phyloP scores from a whole-genome alignment of 2,113 vertebrate genomes.

The Neoarius graeffei region DNA sequence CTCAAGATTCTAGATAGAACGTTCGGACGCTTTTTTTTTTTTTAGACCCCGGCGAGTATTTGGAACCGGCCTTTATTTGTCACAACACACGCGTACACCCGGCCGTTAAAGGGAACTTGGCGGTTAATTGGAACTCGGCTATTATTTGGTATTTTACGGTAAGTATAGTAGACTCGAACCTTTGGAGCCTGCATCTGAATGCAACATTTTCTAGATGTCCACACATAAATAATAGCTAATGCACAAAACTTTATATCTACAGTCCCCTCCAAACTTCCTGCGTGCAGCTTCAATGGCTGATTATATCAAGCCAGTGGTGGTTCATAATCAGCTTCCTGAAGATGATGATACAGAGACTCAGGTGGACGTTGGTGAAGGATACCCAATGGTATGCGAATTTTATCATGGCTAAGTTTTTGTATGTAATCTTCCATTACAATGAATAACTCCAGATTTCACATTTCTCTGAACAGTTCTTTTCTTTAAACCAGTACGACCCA shows the following conservation, averaged over 20 bases:
- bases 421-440: neutral
- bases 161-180: neutral
- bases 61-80: too few species aligned
- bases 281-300: slow-evolving; percentile 87
- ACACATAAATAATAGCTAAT: neutral
- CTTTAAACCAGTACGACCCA: slow-evolving; percentile 47
- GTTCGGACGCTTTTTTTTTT: too few species aligned
- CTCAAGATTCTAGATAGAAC: too few species aligned
- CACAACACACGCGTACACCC: too few species aligned
- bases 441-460: neutral
- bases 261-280: slow-evolving; percentile 94
- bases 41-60: too few species aligned
- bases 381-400: slow-evolving; percentile 31
- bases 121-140: too few species aligned
- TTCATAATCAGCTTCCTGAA: slow-evolving; percentile 67
- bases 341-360: slow-evolving; percentile 63
- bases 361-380: slow-evolving; percentile 45
- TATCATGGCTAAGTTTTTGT: neutral
- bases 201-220: neutral
- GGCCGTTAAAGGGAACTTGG: too few species aligned
- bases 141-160: too few species aligned
- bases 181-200: neutral
- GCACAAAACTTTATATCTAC: neutral
- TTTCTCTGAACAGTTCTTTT: slow-evolving; percentile 41
- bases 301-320: slow-evolving; percentile 89